phyloP scores from a whole-genome alignment of 2,113 vertebrate genomes.

The Orycteropus afer region DNA sequence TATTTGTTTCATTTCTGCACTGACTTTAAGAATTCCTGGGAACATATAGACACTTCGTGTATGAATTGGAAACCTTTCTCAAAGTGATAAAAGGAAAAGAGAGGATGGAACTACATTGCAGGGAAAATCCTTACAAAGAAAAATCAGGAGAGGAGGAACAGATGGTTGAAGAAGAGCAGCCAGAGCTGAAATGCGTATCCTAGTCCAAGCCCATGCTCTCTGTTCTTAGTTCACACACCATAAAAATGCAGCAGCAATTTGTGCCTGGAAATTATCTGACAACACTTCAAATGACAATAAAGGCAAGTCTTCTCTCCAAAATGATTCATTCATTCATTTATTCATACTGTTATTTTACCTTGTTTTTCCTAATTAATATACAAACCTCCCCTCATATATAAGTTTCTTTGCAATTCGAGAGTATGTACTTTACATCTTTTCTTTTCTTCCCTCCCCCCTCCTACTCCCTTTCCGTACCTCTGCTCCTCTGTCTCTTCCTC shows the following conservation, averaged over 20 bases:
- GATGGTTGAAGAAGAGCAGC: slow-evolving; percentile 49
- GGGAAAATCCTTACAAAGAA: slow-evolving; percentile 43
- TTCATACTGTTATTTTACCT: not conserved
- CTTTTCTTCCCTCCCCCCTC: no score
- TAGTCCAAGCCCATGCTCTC: slow-evolving; percentile 22
- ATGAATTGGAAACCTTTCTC: slow-evolving; percentile 47
- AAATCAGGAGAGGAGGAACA: slow-evolving; percentile 51
- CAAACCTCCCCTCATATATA: not conserved
- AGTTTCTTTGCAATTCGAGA: not conserved
- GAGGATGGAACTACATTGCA: not conserved
- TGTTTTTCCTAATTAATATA: not conserved
- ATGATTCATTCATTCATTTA: not conserved
- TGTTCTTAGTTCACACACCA: not conserved
- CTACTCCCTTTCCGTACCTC: no score
- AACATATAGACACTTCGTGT: slow-evolving; percentile 27
- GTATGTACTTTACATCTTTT: not conserved
- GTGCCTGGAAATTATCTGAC: slow-evolving; percentile 21
- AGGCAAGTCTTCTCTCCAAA: not conserved
- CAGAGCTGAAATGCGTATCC: not conserved
- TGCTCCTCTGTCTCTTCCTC: not conserved
- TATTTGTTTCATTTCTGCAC: slow-evolving; percentile 62
- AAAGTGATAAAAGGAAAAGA: slow-evolving; percentile 38
- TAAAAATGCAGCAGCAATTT: slow-evolving; percentile 17
- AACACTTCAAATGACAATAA: not conserved
- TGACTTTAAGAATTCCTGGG: slow-evolving; percentile 52